Evolutionary conservation across 2,888 invertebrate species (phyloP), one percentile per base, ranked within the genome.

Genomic region (Volucella bombylans): DNA sequence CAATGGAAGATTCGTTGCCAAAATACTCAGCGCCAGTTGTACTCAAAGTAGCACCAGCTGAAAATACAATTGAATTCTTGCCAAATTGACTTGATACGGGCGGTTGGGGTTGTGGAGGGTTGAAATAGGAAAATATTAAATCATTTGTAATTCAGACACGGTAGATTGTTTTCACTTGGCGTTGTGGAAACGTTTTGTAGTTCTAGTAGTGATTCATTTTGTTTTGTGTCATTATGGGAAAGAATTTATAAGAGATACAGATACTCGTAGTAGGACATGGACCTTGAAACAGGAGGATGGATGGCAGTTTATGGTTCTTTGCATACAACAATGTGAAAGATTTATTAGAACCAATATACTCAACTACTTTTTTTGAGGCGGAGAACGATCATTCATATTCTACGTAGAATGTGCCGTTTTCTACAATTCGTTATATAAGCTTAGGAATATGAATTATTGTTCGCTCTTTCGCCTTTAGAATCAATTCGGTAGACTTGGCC

Each of bases 131-230:
- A 31, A 71, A 76, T 79, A 65, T 61, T 61, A 57, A 71, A 79
- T 61, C 72, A 74, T 65, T 83, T 83, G 65, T 69, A 74, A 65
- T 79, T 65, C 71, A 83, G 83, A 83, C 83, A 83, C 65, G 43
- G 74, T 43, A 61, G 79, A 55, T 79, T 83, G 79, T 61, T 83
- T 79, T 79, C 64, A 79, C 65, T 79, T 57, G 68, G 50, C 49
- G 41, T 15, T 31, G 4, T 31, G 54, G 43, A 59, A 49, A 64
- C 49, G 6, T 62, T 77, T 77, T 52, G 68, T 67, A 64, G 82
- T 78, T 82, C 64, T 45, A 31, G 31, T 31, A 31, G 31, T 82
- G 73, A 82, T 77, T 78, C 78, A 78, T 82, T 72, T 61, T 55
- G 41, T 47, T 45, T 54, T 11, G 49, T 59, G 62, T 54, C 43